Conservation (phyloP, 2,888 invertebrate species). For the Lasioglossum malachurum region DNA sequence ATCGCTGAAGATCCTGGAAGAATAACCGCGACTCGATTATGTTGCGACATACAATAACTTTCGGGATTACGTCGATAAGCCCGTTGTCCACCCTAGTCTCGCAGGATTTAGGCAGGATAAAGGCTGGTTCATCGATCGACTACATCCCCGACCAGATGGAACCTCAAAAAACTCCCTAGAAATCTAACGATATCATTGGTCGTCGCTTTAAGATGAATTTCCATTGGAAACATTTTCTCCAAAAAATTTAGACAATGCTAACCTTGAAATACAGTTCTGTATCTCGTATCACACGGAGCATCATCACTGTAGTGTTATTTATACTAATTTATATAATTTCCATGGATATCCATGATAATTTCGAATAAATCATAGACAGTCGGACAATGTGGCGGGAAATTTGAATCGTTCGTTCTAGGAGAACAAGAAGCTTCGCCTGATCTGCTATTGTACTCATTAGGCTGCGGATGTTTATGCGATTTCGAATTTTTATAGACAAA, state of each 20-base stretch:
- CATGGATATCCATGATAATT: not conserved
- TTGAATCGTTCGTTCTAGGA: not conserved
- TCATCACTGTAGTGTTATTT: not conserved
- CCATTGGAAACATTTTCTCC: slow-evolving; percentile 5
- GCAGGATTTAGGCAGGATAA: slow-evolving; percentile 30
- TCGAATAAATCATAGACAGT: not conserved
- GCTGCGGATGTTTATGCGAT: too few relatives aligned
- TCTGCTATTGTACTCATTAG: not conserved
- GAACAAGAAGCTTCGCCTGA: not conserved
- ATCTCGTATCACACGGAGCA: not conserved
- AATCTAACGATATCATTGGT: slow-evolving; percentile 26
- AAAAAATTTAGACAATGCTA: not conserved
- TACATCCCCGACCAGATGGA: slow-evolving; percentile 28
- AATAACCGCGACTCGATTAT: slow-evolving; percentile 24
- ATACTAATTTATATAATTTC: not conserved
- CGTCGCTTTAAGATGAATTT: accelerated
- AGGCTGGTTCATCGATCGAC: slow-evolving; percentile 23
- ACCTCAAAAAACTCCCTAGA: slow-evolving; percentile 34
- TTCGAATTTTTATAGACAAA: too few relatives aligned
- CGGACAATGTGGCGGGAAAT: not conserved
- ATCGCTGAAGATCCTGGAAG: not conserved
- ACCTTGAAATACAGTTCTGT: accelerated
- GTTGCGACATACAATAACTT: slow-evolving; percentile 2
- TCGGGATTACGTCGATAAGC: slow-evolving; percentile 27
- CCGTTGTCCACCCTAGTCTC: slow-evolving; percentile 22